Percentiles rank a stretch among this genome's conserved stretches.
Conservation (phyloP, 2,797 vertebrate genomes). For the Brachymystax lenok region DNA sequence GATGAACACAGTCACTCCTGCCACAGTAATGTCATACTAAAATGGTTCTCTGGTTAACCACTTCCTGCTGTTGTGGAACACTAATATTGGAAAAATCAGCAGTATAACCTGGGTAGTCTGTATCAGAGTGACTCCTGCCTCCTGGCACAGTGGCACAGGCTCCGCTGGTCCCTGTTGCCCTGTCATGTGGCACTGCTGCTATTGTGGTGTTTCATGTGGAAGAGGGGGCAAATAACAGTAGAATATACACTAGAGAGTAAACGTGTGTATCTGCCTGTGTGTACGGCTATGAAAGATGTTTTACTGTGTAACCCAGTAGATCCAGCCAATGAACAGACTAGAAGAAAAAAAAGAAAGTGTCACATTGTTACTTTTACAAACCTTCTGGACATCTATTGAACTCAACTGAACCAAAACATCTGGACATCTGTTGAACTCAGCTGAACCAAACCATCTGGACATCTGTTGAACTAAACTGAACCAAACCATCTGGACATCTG, state of each 20-base stretch:
- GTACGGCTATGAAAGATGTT: no score
- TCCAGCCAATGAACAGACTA: no score
- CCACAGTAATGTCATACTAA: not conserved
- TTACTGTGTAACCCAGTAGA: no score
- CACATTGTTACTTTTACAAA: no score
- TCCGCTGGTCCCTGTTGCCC: conserved; percentile 12
- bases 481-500: no score
- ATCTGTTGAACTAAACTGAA: no score
- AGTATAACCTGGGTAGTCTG: conserved; percentile 14
- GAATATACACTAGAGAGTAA: conserved; percentile 14
- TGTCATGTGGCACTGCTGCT: conserved; percentile 29
- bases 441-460: no score
- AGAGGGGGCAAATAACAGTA: conserved; percentile 24
- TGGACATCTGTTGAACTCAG: no score
- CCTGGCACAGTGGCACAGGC: conserved; percentile 11
- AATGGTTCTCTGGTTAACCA: not conserved
- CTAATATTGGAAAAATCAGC: no score
- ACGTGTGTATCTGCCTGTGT: not conserved
- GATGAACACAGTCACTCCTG: not conserved
- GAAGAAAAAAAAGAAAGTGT: no score
- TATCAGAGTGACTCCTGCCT: conserved; percentile 47
- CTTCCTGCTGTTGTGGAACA: conserved; percentile 10
- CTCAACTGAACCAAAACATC: no score
- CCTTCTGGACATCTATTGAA: no score
- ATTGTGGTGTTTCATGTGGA: conserved; percentile 31